Evolutionary conservation across 2,888 invertebrate species (phyloP).

Genomic region (Ichneumoninae sp.): DNA sequence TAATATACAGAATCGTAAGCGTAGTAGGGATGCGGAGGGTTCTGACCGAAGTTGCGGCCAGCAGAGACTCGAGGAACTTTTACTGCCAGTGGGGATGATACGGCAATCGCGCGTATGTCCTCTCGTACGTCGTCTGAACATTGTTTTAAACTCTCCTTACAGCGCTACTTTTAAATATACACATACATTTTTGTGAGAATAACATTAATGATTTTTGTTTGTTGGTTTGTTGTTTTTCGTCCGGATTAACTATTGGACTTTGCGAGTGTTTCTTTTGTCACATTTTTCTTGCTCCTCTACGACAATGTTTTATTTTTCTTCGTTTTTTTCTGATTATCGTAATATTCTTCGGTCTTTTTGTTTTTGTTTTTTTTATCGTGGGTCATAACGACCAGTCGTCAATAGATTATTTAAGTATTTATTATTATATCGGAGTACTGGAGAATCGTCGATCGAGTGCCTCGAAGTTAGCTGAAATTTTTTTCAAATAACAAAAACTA

Average conservation of each 20-base stretch:
- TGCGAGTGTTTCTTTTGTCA: constrained; percentile 7
- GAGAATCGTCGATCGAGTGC: constrained; percentile 28
- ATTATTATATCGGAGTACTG: constrained; percentile 39
- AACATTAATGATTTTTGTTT: constrained; percentile 41
- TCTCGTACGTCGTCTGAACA: not conserved
- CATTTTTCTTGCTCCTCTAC: constrained; percentile 21
- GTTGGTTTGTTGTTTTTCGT: constrained; percentile 14
- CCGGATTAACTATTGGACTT: too few relatives aligned
- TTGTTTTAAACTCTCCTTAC: not conserved
- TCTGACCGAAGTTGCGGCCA: not conserved
- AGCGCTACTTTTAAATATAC: constrained; percentile 9
- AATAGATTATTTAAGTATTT: constrained; percentile 27
- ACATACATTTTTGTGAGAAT: constrained; percentile 50
- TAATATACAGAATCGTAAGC: constrained; percentile 54
- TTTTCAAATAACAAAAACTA: too few relatives aligned
- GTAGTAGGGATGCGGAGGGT: not conserved
- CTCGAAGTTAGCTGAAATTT: constrained; percentile 36
- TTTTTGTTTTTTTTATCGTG: not conserved
- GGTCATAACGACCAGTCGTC: constrained; percentile 33
- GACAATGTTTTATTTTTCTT: not conserved
- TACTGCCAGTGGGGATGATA: not conserved
- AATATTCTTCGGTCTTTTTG: constrained; percentile 6
- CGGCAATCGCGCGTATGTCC: too few relatives aligned
- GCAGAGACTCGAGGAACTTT: not conserved
- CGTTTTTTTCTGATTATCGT: not conserved